These are phyloP conservation scores for Macrosiphum euphorbiae DNA, from an alignment of 2,888 invertebrate genomes.

Conservation along the genomic window DNA sequence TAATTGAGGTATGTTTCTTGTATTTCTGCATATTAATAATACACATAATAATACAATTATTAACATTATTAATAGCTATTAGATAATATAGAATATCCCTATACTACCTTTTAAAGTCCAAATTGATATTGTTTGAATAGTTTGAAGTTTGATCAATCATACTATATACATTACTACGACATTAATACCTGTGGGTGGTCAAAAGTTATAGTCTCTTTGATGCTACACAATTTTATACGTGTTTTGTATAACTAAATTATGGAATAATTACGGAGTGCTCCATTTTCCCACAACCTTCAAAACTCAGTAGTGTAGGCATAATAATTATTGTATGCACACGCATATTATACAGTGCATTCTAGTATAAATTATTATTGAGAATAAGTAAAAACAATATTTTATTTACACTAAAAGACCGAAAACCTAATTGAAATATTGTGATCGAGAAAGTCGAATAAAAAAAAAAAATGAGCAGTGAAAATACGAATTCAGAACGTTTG, in stretches of 20 bases:
- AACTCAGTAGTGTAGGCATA: not conserved
- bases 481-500: not conserved
- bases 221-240: not conserved
- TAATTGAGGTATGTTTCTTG: no score
- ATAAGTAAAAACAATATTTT: slow-evolving; percentile 19
- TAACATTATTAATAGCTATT: not conserved
- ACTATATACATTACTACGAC: not conserved
- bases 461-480: not conserved
- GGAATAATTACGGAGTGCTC: not conserved
- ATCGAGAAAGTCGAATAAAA: not conserved
- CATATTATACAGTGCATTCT: not conserved
- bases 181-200: not conserved
- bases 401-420: not conserved
- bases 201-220: not conserved
- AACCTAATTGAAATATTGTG: slow-evolving; percentile 28
- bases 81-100: not conserved
- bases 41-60: not conserved
- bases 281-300: not conserved
- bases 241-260: not conserved
- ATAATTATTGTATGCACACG: not conserved
- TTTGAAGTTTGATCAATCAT: not conserved
- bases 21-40: not conserved
- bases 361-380: not conserved
- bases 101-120: not conserved
- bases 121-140: not conserved